Percentiles rank a stretch among this genome's conserved stretches.
Evolutionary conservation across 2,888 invertebrate genomes (phyloP).

Genomic region (Lasioglossum vierecki): DNA sequence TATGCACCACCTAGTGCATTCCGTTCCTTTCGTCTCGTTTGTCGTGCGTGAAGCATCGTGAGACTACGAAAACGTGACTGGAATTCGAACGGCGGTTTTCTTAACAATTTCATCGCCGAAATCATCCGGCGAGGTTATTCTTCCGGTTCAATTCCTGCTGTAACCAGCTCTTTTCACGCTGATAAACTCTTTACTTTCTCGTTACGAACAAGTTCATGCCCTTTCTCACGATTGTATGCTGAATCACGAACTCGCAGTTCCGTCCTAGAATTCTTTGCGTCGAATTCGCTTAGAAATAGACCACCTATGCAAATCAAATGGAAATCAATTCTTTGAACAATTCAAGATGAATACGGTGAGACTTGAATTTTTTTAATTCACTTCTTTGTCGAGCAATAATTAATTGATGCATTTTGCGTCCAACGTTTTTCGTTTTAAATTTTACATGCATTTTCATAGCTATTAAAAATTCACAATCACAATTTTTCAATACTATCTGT

Average conservation of each 20-base stretch:
- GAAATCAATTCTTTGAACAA: background rate
- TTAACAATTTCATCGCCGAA: slow-evolving; percentile 25
- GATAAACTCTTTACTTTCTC: slow-evolving; percentile 2
- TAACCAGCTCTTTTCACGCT: background rate
- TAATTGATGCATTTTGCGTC: too few species aligned
- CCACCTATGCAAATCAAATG: background rate
- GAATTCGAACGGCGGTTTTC: background rate
- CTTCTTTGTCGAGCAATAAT: too few species aligned
- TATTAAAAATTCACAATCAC: too few species aligned
- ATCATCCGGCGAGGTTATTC: background rate
- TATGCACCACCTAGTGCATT: background rate
- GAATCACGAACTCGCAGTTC: background rate
- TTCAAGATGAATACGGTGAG: background rate
- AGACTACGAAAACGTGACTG: background rate
- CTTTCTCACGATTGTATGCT: background rate
- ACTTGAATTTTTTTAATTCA: background rate
- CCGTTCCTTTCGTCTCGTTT: background rate
- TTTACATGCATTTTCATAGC: too few species aligned
- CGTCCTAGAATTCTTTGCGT: background rate
- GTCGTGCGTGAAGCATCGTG: background rate
- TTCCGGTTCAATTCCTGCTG: background rate
- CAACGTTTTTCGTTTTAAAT: too few species aligned
- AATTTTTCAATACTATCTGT: too few species aligned
- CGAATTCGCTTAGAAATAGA: background rate
- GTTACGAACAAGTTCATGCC: background rate